phyloP scores from a whole-genome alignment of 2,113 vertebrate species.

The Prunella himalayana region DNA sequence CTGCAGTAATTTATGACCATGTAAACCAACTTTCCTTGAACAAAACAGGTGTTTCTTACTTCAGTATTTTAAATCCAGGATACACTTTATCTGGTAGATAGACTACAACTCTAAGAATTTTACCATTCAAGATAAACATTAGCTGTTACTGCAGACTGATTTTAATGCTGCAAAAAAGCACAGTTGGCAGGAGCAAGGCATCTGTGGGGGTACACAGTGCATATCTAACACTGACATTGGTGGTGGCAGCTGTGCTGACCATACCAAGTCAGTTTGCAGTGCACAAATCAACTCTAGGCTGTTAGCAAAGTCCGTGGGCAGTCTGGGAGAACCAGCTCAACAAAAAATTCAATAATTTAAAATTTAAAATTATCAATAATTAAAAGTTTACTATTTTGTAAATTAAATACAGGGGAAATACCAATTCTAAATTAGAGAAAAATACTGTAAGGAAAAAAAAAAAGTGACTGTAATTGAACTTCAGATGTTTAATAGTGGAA shows the following conservation, averaged over 20 bases:
- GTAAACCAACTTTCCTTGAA: not conserved
- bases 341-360: not conserved
- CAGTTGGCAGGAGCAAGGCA: not conserved
- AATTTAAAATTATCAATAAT: not conserved
- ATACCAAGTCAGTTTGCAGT: not conserved
- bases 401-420: not conserved
- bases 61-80: not conserved
- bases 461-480: not conserved
- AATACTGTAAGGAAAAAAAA: not conserved
- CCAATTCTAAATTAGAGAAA: not conserved
- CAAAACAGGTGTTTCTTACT: not conserved
- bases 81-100: not conserved
- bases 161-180: not conserved
- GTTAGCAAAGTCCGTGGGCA: not conserved
- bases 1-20: not conserved
- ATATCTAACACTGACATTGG: fast-evolving
- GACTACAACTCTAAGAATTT: not conserved
- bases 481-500: not conserved
- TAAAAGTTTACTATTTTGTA: not conserved
- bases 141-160: not conserved
- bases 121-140: not conserved
- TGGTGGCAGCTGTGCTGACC: not conserved
- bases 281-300: not conserved
- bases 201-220: not conserved
- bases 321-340: not conserved